Conservation (phyloP, 2,797 vertebrate genomes). For the Orientallactaga sibirica region DNA sequence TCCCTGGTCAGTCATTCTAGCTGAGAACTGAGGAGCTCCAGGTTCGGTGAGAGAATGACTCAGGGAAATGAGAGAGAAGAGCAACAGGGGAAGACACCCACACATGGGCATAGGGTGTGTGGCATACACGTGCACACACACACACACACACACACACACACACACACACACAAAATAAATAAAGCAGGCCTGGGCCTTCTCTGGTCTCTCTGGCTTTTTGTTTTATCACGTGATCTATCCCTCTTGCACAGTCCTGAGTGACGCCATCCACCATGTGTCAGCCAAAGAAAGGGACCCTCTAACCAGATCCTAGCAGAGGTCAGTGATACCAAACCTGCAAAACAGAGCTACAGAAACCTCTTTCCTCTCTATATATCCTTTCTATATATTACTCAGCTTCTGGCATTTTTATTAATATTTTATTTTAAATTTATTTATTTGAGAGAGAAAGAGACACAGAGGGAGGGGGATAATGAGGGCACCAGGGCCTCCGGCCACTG, state of each 20-base stretch:
- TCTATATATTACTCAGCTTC: not conserved
- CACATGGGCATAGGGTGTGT: too few species aligned
- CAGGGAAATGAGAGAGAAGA: too few species aligned
- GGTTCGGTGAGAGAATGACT: too few species aligned
- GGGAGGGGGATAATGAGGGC: too few species aligned
- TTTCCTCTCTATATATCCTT: not conserved
- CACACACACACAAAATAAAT: not conserved
- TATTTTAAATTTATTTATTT: too few species aligned
- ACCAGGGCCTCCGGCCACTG: too few species aligned
- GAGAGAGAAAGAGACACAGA: too few species aligned
- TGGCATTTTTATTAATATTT: too few species aligned
- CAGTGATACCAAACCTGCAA: not conserved
- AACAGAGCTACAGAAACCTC: not conserved
- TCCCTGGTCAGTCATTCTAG: too few species aligned
- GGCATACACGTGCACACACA: accelerated
- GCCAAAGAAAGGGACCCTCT: not conserved
- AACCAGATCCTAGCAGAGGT: not conserved
- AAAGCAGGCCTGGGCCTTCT: not conserved
- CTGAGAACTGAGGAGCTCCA: too few species aligned
- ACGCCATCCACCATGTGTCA: not conserved
- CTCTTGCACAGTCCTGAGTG: not conserved
- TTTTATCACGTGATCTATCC: not conserved
- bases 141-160: too few species aligned
- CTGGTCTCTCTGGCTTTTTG: not conserved
- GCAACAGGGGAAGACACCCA: too few species aligned